Base-by-base conservation (phyloP, 2,797 vertebrate genomes). In the Artibeus lituratus region DNA sequence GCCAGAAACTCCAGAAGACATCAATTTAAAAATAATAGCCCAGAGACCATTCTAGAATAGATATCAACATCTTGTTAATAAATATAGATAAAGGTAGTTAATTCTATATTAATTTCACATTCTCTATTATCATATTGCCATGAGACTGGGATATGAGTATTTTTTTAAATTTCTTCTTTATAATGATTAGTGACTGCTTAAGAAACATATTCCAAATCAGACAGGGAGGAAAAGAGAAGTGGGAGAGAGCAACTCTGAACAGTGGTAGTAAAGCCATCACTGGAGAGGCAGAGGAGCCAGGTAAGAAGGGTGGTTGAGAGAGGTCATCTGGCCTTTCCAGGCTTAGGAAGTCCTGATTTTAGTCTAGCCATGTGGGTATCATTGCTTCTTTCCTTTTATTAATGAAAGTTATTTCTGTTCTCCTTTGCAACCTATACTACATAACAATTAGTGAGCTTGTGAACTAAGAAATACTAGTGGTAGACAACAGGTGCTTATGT, bases 11-110 rank as follows among this genome's bases (percentile, higher is more conserved):
- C 24, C 57, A 59, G 57, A 95, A 76, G 81, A 73, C 22, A 47
- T 5, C n/a, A 57, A 29, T 72, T 96, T 97, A 88, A 49, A 91
- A 95, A 73, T 94, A 76, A 86, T 92, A 69, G 12, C 19, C 76
- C 65, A 51, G 87, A 95, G 47, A 37, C 19, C 9, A 14, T 88
- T 94, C 29, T 21, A 92, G 42, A 67, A 44, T 69, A 69, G 49
- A 84, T 86, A 92, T 73, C 19, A 51, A 94, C 94, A 76, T 94
- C 57, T 91, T 78, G 39, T 74, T 85, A 93, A 76, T 95, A 88
- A 73, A 35, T 51, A 82, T 74, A 39, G 53, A 42, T 89, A 47
- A 90, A 85, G 1, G 15, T 44, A 88, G 69, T 76, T 85, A 65
- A 51, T 82, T 94, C 15, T 87, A 37, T 77, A 11, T 91, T 92